Percentiles rank a stretch among this genome's conserved stretches.
phyloP scores from a whole-genome alignment of 2,888 invertebrate species.

The Mesorhabditis spiculigera region DNA sequence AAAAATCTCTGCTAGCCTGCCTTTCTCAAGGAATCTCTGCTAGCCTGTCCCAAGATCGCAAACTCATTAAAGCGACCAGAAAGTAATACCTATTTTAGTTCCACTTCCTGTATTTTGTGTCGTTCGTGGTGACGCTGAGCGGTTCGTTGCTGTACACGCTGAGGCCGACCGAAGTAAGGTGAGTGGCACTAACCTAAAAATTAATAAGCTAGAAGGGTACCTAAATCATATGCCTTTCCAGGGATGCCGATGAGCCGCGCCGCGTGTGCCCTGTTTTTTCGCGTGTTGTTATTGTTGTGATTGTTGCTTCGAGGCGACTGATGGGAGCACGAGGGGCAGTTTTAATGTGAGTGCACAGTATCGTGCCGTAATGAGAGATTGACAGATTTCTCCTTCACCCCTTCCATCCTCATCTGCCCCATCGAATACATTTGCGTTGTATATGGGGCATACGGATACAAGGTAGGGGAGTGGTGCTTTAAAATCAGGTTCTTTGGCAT shows the following conservation, averaged over 20 bases:
- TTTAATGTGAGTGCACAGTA: too few species aligned
- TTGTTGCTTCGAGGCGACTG: constrained; percentile 29
- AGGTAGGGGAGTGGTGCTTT: too few species aligned
- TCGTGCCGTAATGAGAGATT: too few species aligned
- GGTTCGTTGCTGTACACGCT: constrained; percentile 63
- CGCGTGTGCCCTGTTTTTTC: constrained; percentile 43
- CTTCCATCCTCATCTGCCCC: too few species aligned
- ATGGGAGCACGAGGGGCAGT: too few species aligned
- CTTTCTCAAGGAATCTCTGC: too few species aligned
- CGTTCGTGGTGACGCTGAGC: constrained; percentile 74
- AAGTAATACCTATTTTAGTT: constrained; percentile 68
- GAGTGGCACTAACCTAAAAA: background rate
- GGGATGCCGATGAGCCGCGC: constrained; percentile 42
- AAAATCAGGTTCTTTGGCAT: too few species aligned
- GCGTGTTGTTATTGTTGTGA: constrained; percentile 42
- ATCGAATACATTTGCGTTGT: too few species aligned
- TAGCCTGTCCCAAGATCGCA: too few species aligned
- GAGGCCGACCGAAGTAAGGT: constrained; percentile 29
- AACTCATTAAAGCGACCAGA: background rate
- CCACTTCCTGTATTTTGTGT: constrained; percentile 77
- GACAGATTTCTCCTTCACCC: too few species aligned
- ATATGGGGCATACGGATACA: too few species aligned
- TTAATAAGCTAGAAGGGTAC: background rate
- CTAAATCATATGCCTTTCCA: background rate
- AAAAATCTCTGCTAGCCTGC: too few species aligned